Evolutionary conservation across 2,113 vertebrate species (phyloP), one percentile per base, ranked within the genome.

Genomic region (Gasterosteus nipponicus): DNA sequence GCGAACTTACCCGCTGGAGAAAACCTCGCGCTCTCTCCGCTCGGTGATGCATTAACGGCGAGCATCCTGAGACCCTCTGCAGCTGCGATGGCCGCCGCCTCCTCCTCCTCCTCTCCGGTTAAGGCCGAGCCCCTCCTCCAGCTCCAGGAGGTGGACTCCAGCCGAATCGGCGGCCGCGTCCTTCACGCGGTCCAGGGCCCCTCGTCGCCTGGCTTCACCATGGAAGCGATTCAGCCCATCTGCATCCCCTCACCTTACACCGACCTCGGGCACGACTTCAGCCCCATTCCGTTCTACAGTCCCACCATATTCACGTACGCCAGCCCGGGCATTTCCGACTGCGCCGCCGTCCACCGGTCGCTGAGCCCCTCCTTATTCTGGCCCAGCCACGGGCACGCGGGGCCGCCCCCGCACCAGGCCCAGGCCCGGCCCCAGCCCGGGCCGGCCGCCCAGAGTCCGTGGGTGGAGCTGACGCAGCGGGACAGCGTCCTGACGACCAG

Each of bases 191-290:
- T 92, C 76, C 94, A 95, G 84, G 91, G 89, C 89, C 91, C 94
- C 31, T 86, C 92, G 63, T 93, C 95, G 38, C 85, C 96, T 1
- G 64, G 88, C 0, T 47, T 96, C 73, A 54, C 95, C 42, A 59
- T 93, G 73, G 96, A 98, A 29, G 10, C 61, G 16, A 93, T 93
- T 10, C 94, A 95, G 26, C 92, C 96, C 7, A 76, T 96, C 72
- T 97, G 96, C 76, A 95, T 98, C 65, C 95, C 96, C 10, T 95
- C 97, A 0, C 96, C 96, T 0, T 97, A 97, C 35, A 80, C 94
- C 10, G 97, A 99, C 29, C 94, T 89, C 53, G 72, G 91, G 60
- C 96, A 95, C 0, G 97, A 98, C 15, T 98, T 96, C 47, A 82
- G 95, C 0, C 8, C 95, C 0, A 85, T 98, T 78, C 90, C 97